A percentile compares a stretch with the other conserved stretches of the same genome.
Conservation (phyloP, 2,888 invertebrate genomes). For the Thelaira solivaga region DNA sequence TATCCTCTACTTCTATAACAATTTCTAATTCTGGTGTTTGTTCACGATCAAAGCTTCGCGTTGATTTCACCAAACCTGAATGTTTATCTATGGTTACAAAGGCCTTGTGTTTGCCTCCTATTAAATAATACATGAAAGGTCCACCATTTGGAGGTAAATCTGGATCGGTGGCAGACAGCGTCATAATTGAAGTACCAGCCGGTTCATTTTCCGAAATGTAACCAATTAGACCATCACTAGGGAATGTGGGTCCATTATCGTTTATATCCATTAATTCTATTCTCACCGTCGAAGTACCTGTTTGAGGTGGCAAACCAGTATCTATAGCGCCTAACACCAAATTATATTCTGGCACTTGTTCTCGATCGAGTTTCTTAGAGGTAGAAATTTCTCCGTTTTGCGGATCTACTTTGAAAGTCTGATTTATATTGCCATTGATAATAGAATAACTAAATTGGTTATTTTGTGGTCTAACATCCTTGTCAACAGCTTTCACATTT, state of each 20-base stretch:
- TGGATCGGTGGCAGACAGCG: slow-evolving; percentile 90
- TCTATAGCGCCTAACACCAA: slow-evolving; percentile 92
- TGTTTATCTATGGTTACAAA: slow-evolving; percentile 87
- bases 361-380: slow-evolving; percentile 86
- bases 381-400: slow-evolving; percentile 90
- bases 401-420: slow-evolving; percentile 92
- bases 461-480: slow-evolving; percentile 92
- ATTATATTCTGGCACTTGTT: slow-evolving; percentile 85
- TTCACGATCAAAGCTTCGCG: slow-evolving; percentile 89
- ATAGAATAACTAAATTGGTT: slow-evolving; percentile 95
- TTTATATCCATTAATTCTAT: slow-evolving; percentile 91
- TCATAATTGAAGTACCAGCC: slow-evolving; percentile 88
- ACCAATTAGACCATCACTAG: slow-evolving; percentile 83
- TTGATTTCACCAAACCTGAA: slow-evolving; percentile 88
- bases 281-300: slow-evolving; percentile 90
- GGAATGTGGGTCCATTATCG: slow-evolving; percentile 93
- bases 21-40: slow-evolving; percentile 85
- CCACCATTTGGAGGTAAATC: slow-evolving; percentile 94
- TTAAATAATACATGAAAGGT: slow-evolving; percentile 88
- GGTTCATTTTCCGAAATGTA: slow-evolving; percentile 92
- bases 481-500: slow-evolving; percentile 91
- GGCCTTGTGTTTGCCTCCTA: slow-evolving; percentile 87
- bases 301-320: slow-evolving; percentile 92
- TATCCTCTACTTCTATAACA: slow-evolving; percentile 91
- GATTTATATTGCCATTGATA: slow-evolving; percentile 88